Conservation (phyloP, 2,888 invertebrate genomes). For the Thymelicus sylvestris region DNA sequence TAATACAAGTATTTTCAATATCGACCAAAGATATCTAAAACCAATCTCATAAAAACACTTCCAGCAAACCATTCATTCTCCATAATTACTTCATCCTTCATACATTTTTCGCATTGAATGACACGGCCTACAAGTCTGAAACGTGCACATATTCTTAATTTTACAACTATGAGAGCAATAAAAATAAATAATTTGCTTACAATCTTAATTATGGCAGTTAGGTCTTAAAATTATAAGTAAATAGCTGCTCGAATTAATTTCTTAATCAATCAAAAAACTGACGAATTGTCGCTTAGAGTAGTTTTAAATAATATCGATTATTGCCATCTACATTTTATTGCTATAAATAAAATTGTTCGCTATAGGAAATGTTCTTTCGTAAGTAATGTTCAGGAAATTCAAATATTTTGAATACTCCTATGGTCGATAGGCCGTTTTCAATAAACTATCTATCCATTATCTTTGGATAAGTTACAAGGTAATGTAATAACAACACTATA, state of each 20-base stretch:
- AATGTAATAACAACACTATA: too few species aligned
- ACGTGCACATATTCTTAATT: neutral
- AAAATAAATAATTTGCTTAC: conserved; percentile 12
- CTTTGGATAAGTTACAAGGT: too few species aligned
- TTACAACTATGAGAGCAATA: conserved; percentile 7
- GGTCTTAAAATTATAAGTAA: conserved; percentile 7
- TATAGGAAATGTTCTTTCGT: neutral
- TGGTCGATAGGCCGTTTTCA: neutral
- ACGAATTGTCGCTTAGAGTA: neutral
- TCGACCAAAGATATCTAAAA: neutral
- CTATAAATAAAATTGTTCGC: neutral
- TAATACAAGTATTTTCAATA: neutral
- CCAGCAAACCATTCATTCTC: neutral
- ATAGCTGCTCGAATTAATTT: conserved; percentile 7
- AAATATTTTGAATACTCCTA: neutral
- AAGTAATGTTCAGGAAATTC: neutral
- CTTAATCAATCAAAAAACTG: neutral
- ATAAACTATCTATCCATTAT: too few species aligned
- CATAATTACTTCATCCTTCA: neutral
- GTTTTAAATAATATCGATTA: neutral
- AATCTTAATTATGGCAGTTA: conserved; percentile 17
- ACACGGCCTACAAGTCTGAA: neutral
- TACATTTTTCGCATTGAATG: neutral
- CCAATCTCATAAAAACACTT: neutral
- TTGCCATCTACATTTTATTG: neutral